phyloP scores from a whole-genome alignment of 35 echinoderm and acorn worm genomes.

The Anneissia japonica region DNA sequence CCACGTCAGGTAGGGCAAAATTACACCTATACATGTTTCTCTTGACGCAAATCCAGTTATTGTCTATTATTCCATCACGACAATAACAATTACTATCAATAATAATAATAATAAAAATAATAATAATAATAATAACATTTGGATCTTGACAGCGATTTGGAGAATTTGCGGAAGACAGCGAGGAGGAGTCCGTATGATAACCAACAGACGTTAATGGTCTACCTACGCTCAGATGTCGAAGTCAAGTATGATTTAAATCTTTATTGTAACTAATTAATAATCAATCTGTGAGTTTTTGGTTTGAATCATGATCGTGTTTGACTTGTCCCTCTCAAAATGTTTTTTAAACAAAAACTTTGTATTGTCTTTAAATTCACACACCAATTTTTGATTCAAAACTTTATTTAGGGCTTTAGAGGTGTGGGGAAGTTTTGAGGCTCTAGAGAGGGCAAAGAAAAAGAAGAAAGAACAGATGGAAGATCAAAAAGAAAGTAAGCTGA shows the following conservation, averaged over 20 bases:
- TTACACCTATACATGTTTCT: too few species aligned
- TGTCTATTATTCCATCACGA: neutral
- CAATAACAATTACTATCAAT: neutral
- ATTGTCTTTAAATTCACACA: too few species aligned
- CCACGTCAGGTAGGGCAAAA: too few species aligned
- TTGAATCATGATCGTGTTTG: too few species aligned
- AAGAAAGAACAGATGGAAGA: conserved; percentile 61
- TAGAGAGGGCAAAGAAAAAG: conserved; percentile 76
- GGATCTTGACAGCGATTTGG: conserved; percentile 68
- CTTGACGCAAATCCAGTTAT: neutral
- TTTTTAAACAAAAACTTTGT: neutral
- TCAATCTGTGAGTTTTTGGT: too few species aligned
- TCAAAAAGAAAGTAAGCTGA: conserved; percentile 79
- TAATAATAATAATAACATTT: neutral
- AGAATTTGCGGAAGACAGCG: conserved; percentile 63
- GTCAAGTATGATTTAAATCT: conserved; percentile 53
- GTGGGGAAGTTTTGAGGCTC: conserved; percentile 85
- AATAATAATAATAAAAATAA: neutral
- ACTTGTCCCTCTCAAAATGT: neutral
- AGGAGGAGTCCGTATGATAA: conserved; percentile 83
- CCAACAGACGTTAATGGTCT: conserved; percentile 64
- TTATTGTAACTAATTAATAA: too few species aligned
- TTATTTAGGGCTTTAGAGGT: conserved; percentile 76
- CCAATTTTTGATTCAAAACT: neutral
- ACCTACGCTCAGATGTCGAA: conserved; percentile 82